A percentile compares a stretch with the other conserved stretches of the same genome.
Evolutionary conservation across 2,113 vertebrate genomes (phyloP).

Genomic region (Catagonus wagneri): DNA sequence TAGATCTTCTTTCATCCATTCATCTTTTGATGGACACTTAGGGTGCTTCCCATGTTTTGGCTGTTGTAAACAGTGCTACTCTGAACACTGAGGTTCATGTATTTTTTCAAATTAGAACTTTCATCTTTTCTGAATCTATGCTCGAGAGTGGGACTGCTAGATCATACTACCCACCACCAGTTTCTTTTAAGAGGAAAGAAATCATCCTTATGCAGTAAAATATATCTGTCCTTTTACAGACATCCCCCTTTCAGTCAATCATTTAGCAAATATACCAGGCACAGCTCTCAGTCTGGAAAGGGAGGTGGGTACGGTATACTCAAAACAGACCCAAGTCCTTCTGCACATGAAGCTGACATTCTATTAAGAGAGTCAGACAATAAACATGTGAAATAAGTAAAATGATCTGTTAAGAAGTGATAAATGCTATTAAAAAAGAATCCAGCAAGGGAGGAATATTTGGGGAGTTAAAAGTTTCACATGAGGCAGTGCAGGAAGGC

Average conservation of each 20-base stretch:
- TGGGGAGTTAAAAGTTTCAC: neutral
- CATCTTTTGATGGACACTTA: neutral
- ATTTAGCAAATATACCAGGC: neutral
- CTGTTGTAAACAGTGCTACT: neutral
- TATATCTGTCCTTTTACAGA: neutral
- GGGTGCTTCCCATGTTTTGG: neutral
- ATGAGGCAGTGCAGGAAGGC: neutral
- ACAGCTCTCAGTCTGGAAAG: neutral
- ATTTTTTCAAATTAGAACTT: neutral
- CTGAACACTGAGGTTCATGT: neutral
- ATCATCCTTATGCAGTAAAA: neutral
- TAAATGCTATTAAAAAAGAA: neutral
- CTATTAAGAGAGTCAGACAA: neutral
- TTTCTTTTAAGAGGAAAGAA: slow-evolving; percentile 31
- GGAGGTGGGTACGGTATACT: neutral
- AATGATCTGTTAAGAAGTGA: neutral
- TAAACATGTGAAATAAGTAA: neutral
- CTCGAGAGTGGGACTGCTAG: neutral
- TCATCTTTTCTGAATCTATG: neutral
- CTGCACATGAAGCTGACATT: neutral
- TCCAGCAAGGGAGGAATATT: neutral
- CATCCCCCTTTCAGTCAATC: neutral
- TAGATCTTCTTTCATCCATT: neutral
- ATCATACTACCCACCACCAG: neutral
- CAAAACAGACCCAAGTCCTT: neutral